These are phyloP conservation scores for Erpetoichthys calabaricus DNA, from an alignment of 2,797 vertebrate species.

Conservation along the genomic window DNA sequence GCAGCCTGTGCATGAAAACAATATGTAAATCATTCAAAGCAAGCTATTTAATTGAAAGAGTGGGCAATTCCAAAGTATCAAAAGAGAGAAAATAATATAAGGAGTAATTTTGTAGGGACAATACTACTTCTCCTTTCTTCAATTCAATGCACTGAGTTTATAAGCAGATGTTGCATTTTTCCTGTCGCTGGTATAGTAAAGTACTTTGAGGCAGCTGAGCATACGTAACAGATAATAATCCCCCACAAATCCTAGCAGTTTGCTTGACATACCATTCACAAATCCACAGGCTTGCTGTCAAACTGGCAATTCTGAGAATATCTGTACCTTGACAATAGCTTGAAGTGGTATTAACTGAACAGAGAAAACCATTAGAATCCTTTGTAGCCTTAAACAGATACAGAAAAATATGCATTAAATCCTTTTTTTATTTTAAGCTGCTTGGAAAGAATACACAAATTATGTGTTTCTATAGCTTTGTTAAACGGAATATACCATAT, in stretches of 20 bases:
- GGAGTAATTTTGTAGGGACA: too few species aligned
- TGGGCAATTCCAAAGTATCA: too few species aligned
- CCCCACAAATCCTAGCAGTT: constrained; percentile 53
- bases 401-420: background rate
- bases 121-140: too few species aligned
- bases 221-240: constrained; percentile 47
- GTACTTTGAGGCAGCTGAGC: constrained; percentile 25
- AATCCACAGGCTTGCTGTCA: constrained; percentile 33
- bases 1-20: too few species aligned
- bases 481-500: too few species aligned
- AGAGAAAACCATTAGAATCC: constrained; percentile 4
- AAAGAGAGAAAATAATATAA: too few species aligned
- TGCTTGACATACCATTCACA: constrained; percentile 48
- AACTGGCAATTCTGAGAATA: constrained; percentile 25
- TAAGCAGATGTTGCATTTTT: background rate
- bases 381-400: constrained; percentile 6
- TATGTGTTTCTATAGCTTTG: too few species aligned
- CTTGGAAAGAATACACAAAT: too few species aligned
- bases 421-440: too few species aligned
- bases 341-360: background rate
- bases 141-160: background rate
- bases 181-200: constrained; percentile 24
- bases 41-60: too few species aligned
- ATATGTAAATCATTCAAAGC: too few species aligned
- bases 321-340: background rate